Evolutionary conservation across 92 coral and sea anemone species (phyloP).

Genomic region (Palythoa grandis): DNA sequence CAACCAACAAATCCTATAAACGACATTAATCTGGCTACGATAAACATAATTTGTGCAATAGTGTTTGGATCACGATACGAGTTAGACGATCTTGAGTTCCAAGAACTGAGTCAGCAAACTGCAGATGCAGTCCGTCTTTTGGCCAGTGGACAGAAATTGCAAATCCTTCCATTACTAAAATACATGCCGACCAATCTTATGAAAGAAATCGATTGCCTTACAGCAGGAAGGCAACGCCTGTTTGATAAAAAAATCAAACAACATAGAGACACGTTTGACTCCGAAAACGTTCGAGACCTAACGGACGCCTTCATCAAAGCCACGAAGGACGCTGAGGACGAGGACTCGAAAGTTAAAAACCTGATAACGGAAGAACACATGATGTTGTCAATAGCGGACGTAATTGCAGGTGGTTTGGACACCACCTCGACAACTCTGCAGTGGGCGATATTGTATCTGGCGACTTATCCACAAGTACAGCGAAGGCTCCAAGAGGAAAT

Average conservation of each 20-base stretch:
- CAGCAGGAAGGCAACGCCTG: slow-evolving; percentile 22
- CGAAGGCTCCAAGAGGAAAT: slow-evolving; percentile 1
- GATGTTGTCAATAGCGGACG: slow-evolving; percentile 26
- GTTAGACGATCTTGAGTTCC: too few species aligned
- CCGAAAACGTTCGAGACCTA: too few species aligned
- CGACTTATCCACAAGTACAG: slow-evolving; percentile 59
- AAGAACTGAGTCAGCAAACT: slow-evolving; percentile 13
- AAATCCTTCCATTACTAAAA: too few species aligned
- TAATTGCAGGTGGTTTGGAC: slow-evolving; percentile 66
- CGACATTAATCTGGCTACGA: slow-evolving; percentile 37
- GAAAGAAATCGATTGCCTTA: slow-evolving; percentile 31
- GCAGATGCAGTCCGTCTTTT: neutral
- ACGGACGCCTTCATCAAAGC: too few species aligned
- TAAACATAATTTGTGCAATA: neutral
- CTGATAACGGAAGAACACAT: too few species aligned
- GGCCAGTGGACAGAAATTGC: too few species aligned
- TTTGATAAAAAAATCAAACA: too few species aligned
- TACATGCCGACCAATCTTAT: too few species aligned
- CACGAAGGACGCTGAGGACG: too few species aligned
- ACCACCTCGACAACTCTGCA: slow-evolving; percentile 35
- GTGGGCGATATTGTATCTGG: slow-evolving; percentile 61
- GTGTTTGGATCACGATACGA: too few species aligned
- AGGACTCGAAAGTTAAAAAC: too few species aligned
- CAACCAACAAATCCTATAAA: slow-evolving; percentile 16
- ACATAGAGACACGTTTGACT: too few species aligned